Conservation (phyloP, 2,113 vertebrate species). For the Eleginops maclovinus region DNA sequence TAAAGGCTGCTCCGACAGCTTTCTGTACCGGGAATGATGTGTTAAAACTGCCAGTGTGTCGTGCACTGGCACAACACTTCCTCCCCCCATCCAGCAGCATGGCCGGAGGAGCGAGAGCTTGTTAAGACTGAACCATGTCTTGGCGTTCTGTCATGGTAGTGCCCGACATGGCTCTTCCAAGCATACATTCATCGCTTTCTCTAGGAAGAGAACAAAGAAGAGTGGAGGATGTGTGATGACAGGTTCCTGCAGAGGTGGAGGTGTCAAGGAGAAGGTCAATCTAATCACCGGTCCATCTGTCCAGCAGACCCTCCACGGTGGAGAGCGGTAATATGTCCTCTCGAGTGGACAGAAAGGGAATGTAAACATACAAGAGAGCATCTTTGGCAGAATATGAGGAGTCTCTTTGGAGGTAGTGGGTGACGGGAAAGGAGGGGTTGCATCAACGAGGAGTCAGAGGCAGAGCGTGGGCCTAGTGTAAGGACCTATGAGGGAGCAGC, state of each 20-base stretch:
- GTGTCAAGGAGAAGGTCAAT: constrained; percentile 37
- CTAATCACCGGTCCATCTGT: constrained; percentile 31
- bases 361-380: constrained; percentile 83
- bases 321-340: constrained; percentile 48
- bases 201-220: constrained; percentile 39
- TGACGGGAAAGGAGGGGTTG: constrained; percentile 27
- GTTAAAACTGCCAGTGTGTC: constrained; percentile 9
- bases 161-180: constrained; percentile 65
- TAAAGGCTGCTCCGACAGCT: constrained; percentile 23
- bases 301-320: constrained; percentile 23
- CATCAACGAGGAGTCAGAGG: constrained; percentile 47
- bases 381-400: constrained; percentile 84
- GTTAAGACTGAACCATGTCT: constrained; percentile 8
- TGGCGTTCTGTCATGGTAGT: constrained; percentile 31
- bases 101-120: constrained; percentile 9
- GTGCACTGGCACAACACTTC: neutral
- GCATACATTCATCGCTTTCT: constrained; percentile 78
- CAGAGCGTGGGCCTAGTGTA: constrained; percentile 23
- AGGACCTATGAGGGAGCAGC: constrained; percentile 68
- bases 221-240: constrained; percentile 21
- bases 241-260: constrained; percentile 37
- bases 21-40: constrained; percentile 35
- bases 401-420: constrained; percentile 85
- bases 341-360: constrained; percentile 55
- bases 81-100: constrained; percentile 6